A percentile compares a stretch with the other conserved stretches of the same genome.
Conservation (phyloP, 2,888 invertebrate genomes). For the Amphipoea oculea region DNA sequence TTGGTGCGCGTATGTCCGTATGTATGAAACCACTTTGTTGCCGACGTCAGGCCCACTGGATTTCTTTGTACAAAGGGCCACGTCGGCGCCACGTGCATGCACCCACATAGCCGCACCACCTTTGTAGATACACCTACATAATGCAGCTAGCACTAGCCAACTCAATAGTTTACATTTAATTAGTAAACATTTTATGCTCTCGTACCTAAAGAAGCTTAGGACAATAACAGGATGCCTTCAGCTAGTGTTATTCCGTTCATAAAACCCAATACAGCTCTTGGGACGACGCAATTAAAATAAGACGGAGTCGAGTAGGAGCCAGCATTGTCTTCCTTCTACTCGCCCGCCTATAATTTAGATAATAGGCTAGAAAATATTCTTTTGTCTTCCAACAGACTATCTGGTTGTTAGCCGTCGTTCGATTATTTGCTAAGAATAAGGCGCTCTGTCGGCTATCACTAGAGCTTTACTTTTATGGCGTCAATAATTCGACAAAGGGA, state of each 20-base stretch:
- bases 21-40: constrained; percentile 80
- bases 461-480: constrained; percentile 75
- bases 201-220: constrained; percentile 51
- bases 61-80: constrained; percentile 84
- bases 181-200: constrained; percentile 62
- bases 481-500: constrained; percentile 81
- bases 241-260: constrained; percentile 78
- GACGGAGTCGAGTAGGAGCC: constrained; percentile 73
- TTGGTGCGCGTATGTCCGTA: constrained; percentile 56
- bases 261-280: constrained; percentile 82
- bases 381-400: constrained; percentile 85
- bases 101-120: constrained; percentile 67
- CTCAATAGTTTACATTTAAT: constrained; percentile 65
- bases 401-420: constrained; percentile 82
- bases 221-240: constrained; percentile 77
- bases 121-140: constrained; percentile 73
- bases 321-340: constrained; percentile 84
- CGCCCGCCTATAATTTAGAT: constrained; percentile 88
- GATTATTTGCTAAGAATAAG: constrained; percentile 78
- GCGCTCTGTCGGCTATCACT: constrained; percentile 68
- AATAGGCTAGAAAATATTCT: constrained; percentile 89
- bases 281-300: constrained; percentile 87
- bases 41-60: constrained; percentile 74
- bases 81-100: constrained; percentile 74
- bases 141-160: constrained; percentile 57